phyloP scores from a whole-genome alignment of 2,113 vertebrate species.

The Turdus rufiventris region DNA sequence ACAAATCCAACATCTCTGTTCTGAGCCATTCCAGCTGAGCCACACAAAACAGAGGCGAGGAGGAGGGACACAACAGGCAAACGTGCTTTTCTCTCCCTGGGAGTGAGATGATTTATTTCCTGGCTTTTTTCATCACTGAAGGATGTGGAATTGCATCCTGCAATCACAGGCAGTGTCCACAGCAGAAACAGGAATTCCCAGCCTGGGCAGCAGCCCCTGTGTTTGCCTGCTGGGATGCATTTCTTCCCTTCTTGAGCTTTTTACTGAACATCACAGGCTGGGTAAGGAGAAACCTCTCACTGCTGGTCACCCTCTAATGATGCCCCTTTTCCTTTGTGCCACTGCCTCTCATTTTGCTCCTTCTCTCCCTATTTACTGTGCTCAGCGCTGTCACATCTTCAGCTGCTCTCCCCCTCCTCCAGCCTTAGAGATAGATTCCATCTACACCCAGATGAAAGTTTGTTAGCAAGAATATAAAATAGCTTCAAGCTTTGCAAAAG shows the following conservation, averaged over 20 bases:
- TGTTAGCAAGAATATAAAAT: neutral
- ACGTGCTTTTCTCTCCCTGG: neutral
- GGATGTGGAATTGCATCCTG: neutral
- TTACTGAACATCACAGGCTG: neutral
- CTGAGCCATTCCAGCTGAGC: neutral
- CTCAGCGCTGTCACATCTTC: neutral
- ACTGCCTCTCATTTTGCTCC: neutral
- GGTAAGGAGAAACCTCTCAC: neutral
- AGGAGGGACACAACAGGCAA: neutral
- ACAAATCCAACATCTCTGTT: neutral
- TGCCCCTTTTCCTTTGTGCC: neutral
- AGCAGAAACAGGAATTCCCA: neutral
- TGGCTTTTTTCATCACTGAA: neutral
- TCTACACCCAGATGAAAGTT: neutral
- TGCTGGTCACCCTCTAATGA: neutral
- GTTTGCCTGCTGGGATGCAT: neutral
- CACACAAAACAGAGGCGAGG: accelerated
- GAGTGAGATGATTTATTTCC: neutral
- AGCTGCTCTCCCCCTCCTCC: neutral
- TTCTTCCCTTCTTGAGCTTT: neutral
- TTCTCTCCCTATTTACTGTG: neutral
- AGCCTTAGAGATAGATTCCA: neutral
- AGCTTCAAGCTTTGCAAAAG: neutral
- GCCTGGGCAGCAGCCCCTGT: neutral
- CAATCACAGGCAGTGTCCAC: accelerated